Percentiles rank a stretch among this genome's conserved stretches.
phyloP scores from a whole-genome alignment of 2,888 invertebrate genomes.

The Eilema griseolum region DNA sequence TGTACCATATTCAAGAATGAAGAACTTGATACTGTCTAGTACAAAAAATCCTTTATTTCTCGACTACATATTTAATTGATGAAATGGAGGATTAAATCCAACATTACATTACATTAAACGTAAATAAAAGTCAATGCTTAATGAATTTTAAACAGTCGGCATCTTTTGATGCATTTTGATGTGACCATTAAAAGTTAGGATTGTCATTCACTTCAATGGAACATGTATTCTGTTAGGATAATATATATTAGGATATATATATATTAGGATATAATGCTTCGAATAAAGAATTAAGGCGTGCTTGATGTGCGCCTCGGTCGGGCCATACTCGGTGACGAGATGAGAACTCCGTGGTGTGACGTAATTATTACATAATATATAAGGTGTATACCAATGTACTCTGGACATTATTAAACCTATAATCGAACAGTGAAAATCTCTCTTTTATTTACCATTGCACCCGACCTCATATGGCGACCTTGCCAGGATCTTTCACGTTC shows the following conservation, averaged over 20 bases:
- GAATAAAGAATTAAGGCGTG: background rate
- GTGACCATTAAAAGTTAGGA: slow-evolving; percentile 2
- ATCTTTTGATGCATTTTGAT: slow-evolving; percentile 32
- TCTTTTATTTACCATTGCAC: too few relatives aligned
- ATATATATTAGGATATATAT: too few relatives aligned
- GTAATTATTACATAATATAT: too few relatives aligned
- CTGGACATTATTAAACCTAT: too few relatives aligned
- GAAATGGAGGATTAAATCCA: background rate
- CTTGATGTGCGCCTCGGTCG: too few relatives aligned
- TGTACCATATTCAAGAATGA: background rate
- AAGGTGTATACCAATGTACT: too few relatives aligned
- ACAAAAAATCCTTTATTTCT: background rate
- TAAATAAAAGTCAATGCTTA: slow-evolving; percentile 26
- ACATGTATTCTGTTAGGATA: background rate
- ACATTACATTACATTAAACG: background rate
- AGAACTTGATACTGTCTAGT: background rate
- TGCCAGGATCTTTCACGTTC: too few relatives aligned
- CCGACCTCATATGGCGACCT: too few relatives aligned
- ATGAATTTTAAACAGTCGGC: slow-evolving; percentile 43
- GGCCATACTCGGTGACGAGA: too few relatives aligned
- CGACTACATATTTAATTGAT: background rate
- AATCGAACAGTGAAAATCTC: too few relatives aligned
- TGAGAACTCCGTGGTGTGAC: too few relatives aligned
- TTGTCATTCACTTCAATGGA: slow-evolving; percentile 4
- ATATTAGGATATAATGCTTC: background rate